phyloP scores from a whole-genome alignment of 2,113 vertebrate species.

The Perca fluviatilis region DNA sequence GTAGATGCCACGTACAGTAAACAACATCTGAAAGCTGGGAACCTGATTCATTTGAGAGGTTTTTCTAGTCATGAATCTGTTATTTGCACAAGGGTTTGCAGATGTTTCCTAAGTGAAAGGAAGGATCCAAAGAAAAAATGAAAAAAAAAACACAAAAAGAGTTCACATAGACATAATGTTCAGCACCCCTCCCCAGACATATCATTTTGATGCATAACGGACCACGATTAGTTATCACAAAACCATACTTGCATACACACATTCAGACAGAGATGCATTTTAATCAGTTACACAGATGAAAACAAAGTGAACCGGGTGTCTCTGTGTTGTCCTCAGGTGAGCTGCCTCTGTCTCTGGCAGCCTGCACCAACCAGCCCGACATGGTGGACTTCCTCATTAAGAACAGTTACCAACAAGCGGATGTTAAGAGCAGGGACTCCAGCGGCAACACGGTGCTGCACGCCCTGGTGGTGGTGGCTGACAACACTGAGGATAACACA shows the following conservation, averaged over 20 bases:
- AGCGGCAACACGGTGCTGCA: slow-evolving; percentile 94
- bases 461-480: slow-evolving; percentile 91
- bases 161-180: too few species aligned
- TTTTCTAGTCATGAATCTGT: too few species aligned
- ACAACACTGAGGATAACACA: slow-evolving; percentile 91
- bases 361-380: slow-evolving; percentile 95
- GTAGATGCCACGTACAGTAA: too few species aligned
- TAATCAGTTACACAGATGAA: neutral
- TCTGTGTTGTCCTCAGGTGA: slow-evolving; percentile 85
- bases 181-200: too few species aligned
- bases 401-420: slow-evolving; percentile 85
- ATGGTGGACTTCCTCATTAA: slow-evolving; percentile 92
- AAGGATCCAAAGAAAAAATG: too few species aligned
- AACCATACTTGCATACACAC: neutral
- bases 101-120: too few species aligned
- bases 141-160: too few species aligned
- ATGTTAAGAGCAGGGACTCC: slow-evolving; percentile 85
- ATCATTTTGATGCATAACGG: neutral
- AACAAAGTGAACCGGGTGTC: neutral
- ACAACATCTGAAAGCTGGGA: too few species aligned
- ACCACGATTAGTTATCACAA: neutral
- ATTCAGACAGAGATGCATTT: neutral
- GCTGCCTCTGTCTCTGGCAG: slow-evolving; percentile 93
- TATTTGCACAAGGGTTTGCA: too few species aligned
- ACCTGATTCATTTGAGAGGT: too few species aligned